These are phyloP conservation scores for Hystrix cristata DNA, from an alignment of 2,113 vertebrate species.

Conservation along the genomic window DNA sequence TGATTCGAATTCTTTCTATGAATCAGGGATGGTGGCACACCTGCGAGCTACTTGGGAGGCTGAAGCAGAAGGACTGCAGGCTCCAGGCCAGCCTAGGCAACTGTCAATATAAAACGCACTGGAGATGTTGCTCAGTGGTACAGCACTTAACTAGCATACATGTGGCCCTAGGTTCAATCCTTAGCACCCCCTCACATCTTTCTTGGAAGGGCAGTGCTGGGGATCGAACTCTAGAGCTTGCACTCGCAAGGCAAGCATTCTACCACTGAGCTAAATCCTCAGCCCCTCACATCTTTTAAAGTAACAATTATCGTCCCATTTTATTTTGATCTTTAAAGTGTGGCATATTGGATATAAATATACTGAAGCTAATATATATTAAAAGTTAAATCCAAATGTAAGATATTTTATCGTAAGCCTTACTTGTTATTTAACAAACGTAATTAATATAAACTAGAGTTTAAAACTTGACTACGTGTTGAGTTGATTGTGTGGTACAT, in stretches of 20 bases:
- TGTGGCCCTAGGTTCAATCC: not conserved
- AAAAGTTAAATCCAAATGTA: constrained; percentile 43
- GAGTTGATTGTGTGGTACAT: not conserved
- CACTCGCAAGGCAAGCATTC: too few species aligned
- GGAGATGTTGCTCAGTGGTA: not conserved
- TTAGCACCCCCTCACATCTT: not conserved
- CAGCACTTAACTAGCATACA: not conserved
- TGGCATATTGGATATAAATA: constrained; percentile 15
- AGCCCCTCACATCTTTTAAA: not conserved
- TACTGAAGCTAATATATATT: not conserved
- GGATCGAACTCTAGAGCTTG: too few species aligned
- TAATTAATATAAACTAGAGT: not conserved
- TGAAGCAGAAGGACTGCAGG: not conserved
- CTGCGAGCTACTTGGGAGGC: not conserved
- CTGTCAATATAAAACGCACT: not conserved
- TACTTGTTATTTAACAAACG: not conserved
- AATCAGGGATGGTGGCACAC: not conserved
- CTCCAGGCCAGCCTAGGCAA: not conserved
- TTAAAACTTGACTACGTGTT: not conserved
- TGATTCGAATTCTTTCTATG: not conserved
- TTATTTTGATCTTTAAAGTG: constrained; percentile 27
- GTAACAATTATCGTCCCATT: not conserved
- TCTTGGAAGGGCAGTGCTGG: too few species aligned
- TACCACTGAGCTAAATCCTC: too few species aligned
- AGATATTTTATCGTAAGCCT: not conserved